Base-by-base conservation (phyloP, 2,113 vertebrate genomes). In the Neotoma lepida region DNA sequence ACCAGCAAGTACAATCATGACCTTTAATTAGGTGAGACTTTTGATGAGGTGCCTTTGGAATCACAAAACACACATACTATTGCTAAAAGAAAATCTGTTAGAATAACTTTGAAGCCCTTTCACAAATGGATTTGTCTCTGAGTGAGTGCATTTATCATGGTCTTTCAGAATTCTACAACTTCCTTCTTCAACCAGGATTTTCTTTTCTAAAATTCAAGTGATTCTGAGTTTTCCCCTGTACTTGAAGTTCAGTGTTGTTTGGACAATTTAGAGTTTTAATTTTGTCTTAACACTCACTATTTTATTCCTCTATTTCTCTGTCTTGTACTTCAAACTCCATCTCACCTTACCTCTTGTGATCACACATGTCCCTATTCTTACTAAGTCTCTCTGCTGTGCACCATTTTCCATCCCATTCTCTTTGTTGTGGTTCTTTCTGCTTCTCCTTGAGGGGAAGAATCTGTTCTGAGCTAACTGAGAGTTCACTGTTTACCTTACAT, bases 181-280 rank as follows among this genome's bases (percentile, higher is more conserved):
- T 20, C 26, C 15, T 3, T 54, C 7, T 20, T 77, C 1, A 30
- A 39, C 22, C 26, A 30, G 10, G 4, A 2, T 46, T 35, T 86
- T 82, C 22, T 66, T 70, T 44, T 82, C 80, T 91, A 86, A 94
- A 87, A 81, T 88, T 70, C 39, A 86, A 91, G 15, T 2, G 15
- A 66, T 56, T 68, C 44, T 49, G 44, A 15, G 9, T 0, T 85
- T 64, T 18, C 13, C 17, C 8, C 28, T 49, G 5, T 46, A 86
- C 30, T 64, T 49, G 41, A 46, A 64, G 41, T 85, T 35, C 61
- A 63, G 26, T 64, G 26, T 33, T 84, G 41, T 46, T 85, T 85
- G 61, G 41, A 66, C 30, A 66, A 49, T 33, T 15, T 44, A 9
- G 41, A 66, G 28, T 63, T 66, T 44, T 85, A 85, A 33, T 63